A percentile compares a stretch with the other conserved stretches of the same genome.
Conservation (phyloP, 2,888 invertebrate genomes). For the Imbricaverruca yamaguchii region DNA sequence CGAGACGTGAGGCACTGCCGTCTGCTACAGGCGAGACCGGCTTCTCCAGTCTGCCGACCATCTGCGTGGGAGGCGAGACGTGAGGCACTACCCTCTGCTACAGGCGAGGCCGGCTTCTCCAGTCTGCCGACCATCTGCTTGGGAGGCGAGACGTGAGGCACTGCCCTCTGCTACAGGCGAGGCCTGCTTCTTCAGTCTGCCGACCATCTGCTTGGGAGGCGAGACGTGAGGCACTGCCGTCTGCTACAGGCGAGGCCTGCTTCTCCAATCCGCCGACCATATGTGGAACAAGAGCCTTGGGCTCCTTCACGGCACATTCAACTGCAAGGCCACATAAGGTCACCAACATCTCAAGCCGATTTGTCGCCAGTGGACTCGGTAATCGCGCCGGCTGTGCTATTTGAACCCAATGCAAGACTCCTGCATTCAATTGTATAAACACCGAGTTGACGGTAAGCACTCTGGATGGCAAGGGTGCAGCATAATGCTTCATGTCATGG, state of each 20-base stretch:
- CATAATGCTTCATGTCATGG: too few relatives aligned
- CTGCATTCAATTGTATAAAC: too few relatives aligned
- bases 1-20: slow-evolving; percentile 77
- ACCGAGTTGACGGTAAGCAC: too few relatives aligned
- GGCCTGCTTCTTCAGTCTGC: slow-evolving; percentile 36
- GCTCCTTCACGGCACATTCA: neutral
- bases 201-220: slow-evolving; percentile 37
- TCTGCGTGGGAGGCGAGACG: slow-evolving; percentile 47
- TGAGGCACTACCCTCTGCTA: slow-evolving; percentile 59
- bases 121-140: slow-evolving; percentile 39
- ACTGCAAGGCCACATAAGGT: neutral
- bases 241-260: slow-evolving; percentile 32
- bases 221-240: slow-evolving; percentile 66
- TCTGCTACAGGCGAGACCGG: slow-evolving; percentile 38
- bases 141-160: slow-evolving; percentile 58
- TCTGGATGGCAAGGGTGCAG: too few relatives aligned
- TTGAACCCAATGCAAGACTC: too few relatives aligned
- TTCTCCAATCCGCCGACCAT: slow-evolving; percentile 38
- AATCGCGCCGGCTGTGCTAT: too few relatives aligned
- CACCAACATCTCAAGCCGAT: neutral
- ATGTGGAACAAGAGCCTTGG: slow-evolving; percentile 34
- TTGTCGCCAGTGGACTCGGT: too few relatives aligned
- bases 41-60: slow-evolving; percentile 39
- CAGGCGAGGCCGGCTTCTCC: slow-evolving; percentile 32
- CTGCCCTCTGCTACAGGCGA: slow-evolving; percentile 46